Base-by-base conservation (phyloP, 2,113 vertebrate species). In the Hypocryptadius cinnamomeus region DNA sequence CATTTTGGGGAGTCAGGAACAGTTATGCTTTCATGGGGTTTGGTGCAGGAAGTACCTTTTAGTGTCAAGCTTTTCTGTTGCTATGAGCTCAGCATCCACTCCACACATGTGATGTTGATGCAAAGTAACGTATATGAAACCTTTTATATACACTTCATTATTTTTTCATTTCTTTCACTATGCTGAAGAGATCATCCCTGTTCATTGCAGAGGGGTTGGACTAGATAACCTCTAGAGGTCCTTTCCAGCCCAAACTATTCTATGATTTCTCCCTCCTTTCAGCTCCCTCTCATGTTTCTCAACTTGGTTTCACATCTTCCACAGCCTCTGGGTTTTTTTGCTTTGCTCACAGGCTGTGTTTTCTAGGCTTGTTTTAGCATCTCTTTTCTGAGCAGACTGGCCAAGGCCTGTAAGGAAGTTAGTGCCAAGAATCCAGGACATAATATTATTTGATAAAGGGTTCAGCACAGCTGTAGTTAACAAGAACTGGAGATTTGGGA, bases 1-100 rank as follows among this genome's bases (percentile, higher is more conserved):
- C 94, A 70, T 96, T 96, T 92, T 95, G 87, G 83, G 95, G 88
- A 96, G 85, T 65, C 79, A 79, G 80, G 92, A 96, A 47, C 94
- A 86, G 20, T 83, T 95, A 60, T 85, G 60, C 91, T 96, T 89
- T 84, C 91, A 90, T 85, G 87, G 50, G 85, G 66, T 90, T 97
- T 97, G 89, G 92, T 96, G 93, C 94, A 94, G 95, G 92, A 96
- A 94, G 93, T 65, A 87, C 71, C 13, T 85, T 47, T 57, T 54
- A 78, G 39, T 15, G 18, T 37, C 25, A 28, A 78, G 33, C 18
- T 74, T 47, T 86, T 66, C 57, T 65, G n/a, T 82, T 94, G 87
- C 92, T 95, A 78, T 89, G 86, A 87, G 79, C 73, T 94, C 85
- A 64, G 64, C 87, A 91, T 94, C 92, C 85, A 86, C 91, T 28